Conservation (phyloP, 1,140 invertebrate species). For the Ditylenchus dipsaci region DNA sequence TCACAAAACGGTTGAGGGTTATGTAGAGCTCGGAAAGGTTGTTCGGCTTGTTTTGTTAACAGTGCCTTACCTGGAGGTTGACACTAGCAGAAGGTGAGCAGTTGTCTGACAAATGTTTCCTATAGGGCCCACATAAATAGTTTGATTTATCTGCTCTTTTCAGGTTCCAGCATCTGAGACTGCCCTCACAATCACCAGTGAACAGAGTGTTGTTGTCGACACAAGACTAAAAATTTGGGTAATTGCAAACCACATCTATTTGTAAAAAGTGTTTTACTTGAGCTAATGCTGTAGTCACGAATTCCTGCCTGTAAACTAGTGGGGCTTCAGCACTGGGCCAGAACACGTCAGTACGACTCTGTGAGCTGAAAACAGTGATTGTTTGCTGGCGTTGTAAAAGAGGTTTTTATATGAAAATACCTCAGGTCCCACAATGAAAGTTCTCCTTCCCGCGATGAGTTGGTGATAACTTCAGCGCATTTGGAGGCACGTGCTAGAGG, state of each 20-base stretch:
- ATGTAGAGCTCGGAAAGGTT: background rate
- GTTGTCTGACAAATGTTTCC: conserved; percentile 25
- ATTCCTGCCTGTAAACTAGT: conserved; percentile 22
- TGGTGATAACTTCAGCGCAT: conserved; percentile 32
- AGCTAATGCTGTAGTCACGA: background rate
- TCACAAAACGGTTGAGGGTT: too few species aligned
- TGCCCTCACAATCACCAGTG: conserved; percentile 47
- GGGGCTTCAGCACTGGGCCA: conserved; percentile 35
- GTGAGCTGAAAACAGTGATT: background rate
- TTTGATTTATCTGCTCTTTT: conserved; percentile 32
- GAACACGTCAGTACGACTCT: conserved; percentile 35
- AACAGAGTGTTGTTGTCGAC: conserved; percentile 22
- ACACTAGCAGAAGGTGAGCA: background rate
- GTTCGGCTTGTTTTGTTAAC: too few species aligned
- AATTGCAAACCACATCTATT: too few species aligned
- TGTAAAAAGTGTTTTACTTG: background rate
- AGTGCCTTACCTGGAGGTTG: conserved; percentile 5
- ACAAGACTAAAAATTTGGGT: background rate
- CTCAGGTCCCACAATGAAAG: conserved; percentile 34
- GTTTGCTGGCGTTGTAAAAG: conserved; percentile 4
- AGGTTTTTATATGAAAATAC: too few species aligned
- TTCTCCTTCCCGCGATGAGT: conserved; percentile 35
- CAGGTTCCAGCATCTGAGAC: conserved; percentile 42
- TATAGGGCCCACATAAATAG: conserved; percentile 44
- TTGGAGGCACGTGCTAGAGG: conserved; percentile 1